Conservation (phyloP, 2,797 vertebrate genomes). For the Lepus oiostolus region DNA sequence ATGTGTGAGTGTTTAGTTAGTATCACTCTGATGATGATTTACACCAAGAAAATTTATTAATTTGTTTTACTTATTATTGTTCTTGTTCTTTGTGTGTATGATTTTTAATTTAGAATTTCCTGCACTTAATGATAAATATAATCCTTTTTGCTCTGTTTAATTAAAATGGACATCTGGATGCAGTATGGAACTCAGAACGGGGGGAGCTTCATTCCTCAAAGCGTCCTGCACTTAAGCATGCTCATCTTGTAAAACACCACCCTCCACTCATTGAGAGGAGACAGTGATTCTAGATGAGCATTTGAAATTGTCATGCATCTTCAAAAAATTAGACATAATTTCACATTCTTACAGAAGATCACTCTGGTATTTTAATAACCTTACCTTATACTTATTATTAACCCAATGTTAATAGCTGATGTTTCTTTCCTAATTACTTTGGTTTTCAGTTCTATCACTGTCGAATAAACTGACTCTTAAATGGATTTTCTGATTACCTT, state of each 20-base stretch:
- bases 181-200: neutral
- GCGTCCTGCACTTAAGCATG: constrained; percentile 9
- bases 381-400: constrained; percentile 25
- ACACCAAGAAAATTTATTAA: neutral
- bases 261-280: neutral
- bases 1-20: neutral
- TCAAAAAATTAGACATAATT: neutral
- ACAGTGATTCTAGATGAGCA: neutral
- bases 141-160: neutral
- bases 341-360: neutral
- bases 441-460: constrained; percentile 42
- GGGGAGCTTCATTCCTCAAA: neutral
- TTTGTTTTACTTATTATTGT: neutral
- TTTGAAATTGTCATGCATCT: neutral
- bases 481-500: neutral
- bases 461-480: neutral
- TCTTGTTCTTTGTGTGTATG: neutral
- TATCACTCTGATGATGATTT: neutral
- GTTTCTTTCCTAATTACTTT: constrained; percentile 40
- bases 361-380: neutral
- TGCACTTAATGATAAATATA: constrained; percentile 31
- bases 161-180: constrained; percentile 14
- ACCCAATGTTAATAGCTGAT: neutral
- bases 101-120: neutral
- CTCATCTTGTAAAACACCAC: constrained; percentile 28